These are phyloP conservation scores for Microcebus lehilahytsara DNA, from an alignment of 2,113 vertebrate species.

Conservation along the genomic window DNA sequence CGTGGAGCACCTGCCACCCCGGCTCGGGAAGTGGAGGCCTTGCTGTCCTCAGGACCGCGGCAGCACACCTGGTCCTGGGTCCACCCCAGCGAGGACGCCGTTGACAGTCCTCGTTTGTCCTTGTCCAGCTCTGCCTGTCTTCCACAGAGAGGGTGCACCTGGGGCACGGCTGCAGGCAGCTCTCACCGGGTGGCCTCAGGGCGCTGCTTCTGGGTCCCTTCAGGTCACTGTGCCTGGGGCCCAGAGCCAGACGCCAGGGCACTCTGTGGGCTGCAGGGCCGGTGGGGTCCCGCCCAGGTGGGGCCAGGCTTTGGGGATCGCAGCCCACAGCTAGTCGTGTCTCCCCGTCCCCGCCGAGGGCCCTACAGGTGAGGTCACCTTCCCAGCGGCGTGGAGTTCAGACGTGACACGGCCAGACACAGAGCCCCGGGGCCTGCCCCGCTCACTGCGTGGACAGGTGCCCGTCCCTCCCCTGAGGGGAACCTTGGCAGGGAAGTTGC, in stretches of 20 bases:
- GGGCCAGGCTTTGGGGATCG: background rate
- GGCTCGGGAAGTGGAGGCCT: background rate
- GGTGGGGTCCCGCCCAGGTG: background rate
- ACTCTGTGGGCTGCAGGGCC: background rate
- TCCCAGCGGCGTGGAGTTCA: no score
- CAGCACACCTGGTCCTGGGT: background rate
- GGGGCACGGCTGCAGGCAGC: background rate
- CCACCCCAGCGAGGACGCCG: accelerated
- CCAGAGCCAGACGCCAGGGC: accelerated
- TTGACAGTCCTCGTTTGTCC: accelerated
- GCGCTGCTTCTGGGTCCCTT: background rate
- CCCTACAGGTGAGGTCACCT: background rate
- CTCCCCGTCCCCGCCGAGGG: background rate
- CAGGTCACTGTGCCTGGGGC: background rate
- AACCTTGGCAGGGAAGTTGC: no score
- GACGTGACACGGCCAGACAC: background rate
- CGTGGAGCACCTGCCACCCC: accelerated
- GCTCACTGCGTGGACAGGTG: accelerated
- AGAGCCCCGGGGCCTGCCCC: accelerated
- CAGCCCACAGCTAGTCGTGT: background rate
- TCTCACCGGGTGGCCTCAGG: background rate
- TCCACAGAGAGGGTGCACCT: background rate
- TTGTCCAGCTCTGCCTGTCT: accelerated
- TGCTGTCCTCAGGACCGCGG: background rate
- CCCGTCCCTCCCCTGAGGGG: background rate